These are phyloP conservation scores for Perca fluviatilis DNA, from an alignment of 2,113 vertebrate species.

Conservation along the genomic window DNA sequence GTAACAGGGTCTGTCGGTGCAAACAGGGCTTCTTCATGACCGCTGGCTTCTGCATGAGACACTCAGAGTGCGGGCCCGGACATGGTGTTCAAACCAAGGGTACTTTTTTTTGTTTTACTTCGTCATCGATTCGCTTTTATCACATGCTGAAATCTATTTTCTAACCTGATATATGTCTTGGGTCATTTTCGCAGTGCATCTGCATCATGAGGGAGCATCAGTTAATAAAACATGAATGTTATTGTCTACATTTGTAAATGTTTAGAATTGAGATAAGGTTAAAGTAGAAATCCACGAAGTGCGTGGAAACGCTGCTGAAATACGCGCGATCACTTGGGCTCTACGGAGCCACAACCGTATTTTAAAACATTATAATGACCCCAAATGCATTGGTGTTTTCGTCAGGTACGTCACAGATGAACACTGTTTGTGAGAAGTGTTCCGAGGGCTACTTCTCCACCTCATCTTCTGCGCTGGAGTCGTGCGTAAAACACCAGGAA, in stretches of 20 bases:
- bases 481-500: conserved; percentile 70
- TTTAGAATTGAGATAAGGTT: neutral
- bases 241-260: neutral
- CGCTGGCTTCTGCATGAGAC: conserved; percentile 69
- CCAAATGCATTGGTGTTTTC: neutral
- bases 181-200: neutral
- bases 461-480: conserved; percentile 51
- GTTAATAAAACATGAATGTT: neutral
- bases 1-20: conserved; percentile 81
- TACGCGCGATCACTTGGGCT: neutral
- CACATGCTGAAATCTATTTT: neutral
- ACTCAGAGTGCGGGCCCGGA: conserved; percentile 69
- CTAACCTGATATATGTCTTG: neutral
- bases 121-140: neutral
- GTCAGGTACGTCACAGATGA: conserved; percentile 63
- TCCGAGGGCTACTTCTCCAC: conserved; percentile 72
- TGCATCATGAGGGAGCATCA: neutral
- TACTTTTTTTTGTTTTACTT: conserved; percentile 29
- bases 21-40: conserved; percentile 70
- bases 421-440: conserved; percentile 80
- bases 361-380: neutral
- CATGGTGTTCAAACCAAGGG: conserved; percentile 68
- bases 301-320: neutral
- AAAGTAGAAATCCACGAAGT: neutral
- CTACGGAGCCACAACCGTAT: neutral